phyloP scores from a whole-genome alignment of 1,140 invertebrate genomes.

The Brachystomella parvula region DNA sequence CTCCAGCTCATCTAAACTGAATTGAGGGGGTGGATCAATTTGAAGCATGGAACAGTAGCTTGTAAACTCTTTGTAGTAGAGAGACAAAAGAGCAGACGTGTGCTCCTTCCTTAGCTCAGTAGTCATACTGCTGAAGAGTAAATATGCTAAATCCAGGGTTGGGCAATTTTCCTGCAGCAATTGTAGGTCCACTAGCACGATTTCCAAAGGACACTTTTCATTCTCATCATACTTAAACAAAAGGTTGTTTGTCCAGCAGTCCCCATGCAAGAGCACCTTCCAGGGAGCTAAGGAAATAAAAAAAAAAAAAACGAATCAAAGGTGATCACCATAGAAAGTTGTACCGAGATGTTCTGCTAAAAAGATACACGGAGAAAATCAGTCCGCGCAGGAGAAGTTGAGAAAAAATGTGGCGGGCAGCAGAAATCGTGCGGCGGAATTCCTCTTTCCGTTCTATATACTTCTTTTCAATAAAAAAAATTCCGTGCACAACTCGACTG shows the following conservation, averaged over 20 bases:
- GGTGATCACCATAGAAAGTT: no score
- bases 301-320: no score
- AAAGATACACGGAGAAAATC: no score
- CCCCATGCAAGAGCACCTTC: constrained; percentile 52
- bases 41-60: constrained; percentile 17
- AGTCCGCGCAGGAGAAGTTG: no score
- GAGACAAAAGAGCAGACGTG: constrained; percentile 46
- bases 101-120: constrained; percentile 45
- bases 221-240: constrained; percentile 46
- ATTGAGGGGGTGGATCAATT: not conserved
- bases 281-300: constrained; percentile 11
- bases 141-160: constrained; percentile 52
- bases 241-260: constrained; percentile 43
- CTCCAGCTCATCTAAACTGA: not conserved
- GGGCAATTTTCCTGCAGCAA: constrained; percentile 51
- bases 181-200: constrained; percentile 52
- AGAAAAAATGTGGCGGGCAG: no score
- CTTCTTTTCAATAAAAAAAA: no score
- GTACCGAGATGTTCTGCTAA: no score
- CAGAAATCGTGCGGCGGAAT: no score
- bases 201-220: constrained; percentile 40
- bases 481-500: not conserved
- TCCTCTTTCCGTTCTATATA: no score
- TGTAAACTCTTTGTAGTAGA: constrained; percentile 50
- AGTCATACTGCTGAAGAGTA: constrained; percentile 50